A percentile compares a stretch with the other conserved stretches of the same genome.
Conservation (phyloP, 2,797 vertebrate species). For the Enoplosus armatus region DNA sequence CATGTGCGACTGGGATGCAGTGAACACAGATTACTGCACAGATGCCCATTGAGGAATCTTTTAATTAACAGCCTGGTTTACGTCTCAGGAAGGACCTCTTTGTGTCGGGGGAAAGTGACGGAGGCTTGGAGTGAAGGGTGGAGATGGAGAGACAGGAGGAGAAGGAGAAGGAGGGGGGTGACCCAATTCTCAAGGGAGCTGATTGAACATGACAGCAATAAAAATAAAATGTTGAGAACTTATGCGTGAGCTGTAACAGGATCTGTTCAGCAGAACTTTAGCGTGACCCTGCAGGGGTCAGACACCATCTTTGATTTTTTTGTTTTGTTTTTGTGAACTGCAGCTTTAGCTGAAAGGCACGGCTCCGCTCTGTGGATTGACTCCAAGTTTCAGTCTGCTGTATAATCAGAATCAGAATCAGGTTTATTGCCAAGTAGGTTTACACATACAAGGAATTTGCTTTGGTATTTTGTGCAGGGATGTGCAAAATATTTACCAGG, state of each 20-base stretch:
- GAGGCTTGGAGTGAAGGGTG: conserved; percentile 50
- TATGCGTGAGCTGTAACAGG: conserved; percentile 53
- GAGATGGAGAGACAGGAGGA: conserved; percentile 45
- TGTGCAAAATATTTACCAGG: too few species aligned
- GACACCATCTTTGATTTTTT: conserved; percentile 41
- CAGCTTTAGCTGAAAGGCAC: conserved; percentile 18
- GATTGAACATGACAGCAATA: conserved; percentile 75
- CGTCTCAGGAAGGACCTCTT: conserved; percentile 69
- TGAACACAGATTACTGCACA: conserved; percentile 76
- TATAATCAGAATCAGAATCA: too few species aligned
- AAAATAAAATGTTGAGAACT: conserved; percentile 69
- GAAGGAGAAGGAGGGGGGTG: conserved; percentile 31
- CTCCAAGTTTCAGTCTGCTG: conserved; percentile 74
- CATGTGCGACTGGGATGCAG: conserved; percentile 68
- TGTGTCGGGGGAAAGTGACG: conserved; percentile 27
- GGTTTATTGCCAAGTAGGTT: too few species aligned
- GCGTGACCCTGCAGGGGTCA: conserved; percentile 55
- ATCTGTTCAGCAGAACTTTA: conserved; percentile 61
- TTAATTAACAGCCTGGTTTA: conserved; percentile 80
- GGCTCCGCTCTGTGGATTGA: conserved; percentile 37
- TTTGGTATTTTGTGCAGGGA: too few species aligned
- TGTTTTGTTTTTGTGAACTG: conserved; percentile 8
- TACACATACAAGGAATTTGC: too few species aligned
- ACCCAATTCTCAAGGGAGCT: conserved; percentile 67
- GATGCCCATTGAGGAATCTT: conserved; percentile 80